These are phyloP conservation scores for Palythoa caribaeorum DNA, from an alignment of 92 coral and sea anemone genomes.

Conservation along the genomic window DNA sequence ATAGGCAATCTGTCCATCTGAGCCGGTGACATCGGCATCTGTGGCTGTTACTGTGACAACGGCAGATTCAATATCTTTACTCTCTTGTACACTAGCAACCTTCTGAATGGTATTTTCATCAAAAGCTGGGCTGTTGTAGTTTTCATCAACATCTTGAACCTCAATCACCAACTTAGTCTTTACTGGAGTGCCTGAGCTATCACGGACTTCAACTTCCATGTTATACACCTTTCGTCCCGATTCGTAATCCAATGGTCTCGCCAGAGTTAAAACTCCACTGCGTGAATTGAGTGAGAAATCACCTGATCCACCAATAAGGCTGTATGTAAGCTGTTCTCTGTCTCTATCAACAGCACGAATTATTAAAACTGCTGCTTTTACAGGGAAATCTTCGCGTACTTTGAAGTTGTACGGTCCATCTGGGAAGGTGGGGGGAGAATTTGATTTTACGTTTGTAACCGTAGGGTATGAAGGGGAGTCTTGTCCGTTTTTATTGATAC, in stretches of 20 bases:
- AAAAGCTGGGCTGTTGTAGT: conserved; percentile 55
- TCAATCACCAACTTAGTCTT: conserved; percentile 54
- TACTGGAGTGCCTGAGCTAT: conserved; percentile 47
- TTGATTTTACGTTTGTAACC: conserved; percentile 48
- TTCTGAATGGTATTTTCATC: conserved; percentile 29
- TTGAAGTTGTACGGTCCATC: conserved; percentile 60
- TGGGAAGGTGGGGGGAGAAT: conserved; percentile 70
- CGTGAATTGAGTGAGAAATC: conserved; percentile 45
- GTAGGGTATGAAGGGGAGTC: conserved; percentile 47
- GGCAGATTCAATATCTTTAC: conserved; percentile 42
- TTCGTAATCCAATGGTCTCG: conserved; percentile 52
- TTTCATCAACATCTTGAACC: conserved; percentile 69
- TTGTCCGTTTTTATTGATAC: background rate
- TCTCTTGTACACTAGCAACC: conserved; percentile 45
- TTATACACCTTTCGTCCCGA: conserved; percentile 39
- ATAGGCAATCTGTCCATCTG: conserved; percentile 67
- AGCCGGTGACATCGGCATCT: conserved; percentile 77
- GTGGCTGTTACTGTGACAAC: conserved; percentile 84
- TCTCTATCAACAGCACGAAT: conserved; percentile 70
- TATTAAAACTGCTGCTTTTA: conserved; percentile 50
- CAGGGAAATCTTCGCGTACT: conserved; percentile 71
- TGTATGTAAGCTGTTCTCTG: conserved; percentile 58
- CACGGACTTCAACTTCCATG: conserved; percentile 58
- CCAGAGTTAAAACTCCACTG: conserved; percentile 65
- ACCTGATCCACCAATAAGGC: conserved; percentile 50